Percentiles rank a stretch among this genome's conserved stretches.
Conservation (phyloP, 2,113 vertebrate genomes). For the Vombatus ursinus region DNA sequence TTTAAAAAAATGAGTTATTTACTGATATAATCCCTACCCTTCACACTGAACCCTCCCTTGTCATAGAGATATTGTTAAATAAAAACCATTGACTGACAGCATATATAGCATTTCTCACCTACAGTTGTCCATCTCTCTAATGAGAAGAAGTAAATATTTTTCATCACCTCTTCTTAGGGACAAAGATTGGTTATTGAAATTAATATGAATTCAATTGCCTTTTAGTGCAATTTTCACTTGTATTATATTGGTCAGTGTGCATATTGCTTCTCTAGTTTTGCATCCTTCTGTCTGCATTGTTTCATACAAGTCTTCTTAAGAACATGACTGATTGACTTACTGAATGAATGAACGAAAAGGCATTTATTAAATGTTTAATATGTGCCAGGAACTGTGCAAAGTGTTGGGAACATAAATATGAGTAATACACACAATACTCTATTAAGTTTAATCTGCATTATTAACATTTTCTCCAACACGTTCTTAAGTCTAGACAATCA, state of each 20-base stretch:
- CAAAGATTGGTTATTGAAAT: neutral
- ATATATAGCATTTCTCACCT: neutral
- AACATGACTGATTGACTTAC: neutral
- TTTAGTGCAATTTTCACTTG: neutral
- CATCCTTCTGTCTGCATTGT: neutral
- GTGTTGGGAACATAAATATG: neutral
- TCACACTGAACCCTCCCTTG: neutral
- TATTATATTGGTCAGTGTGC: neutral
- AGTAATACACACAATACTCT: neutral
- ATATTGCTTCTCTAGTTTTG: neutral
- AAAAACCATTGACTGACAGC: neutral
- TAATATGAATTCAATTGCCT: too few relatives aligned
- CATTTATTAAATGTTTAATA: neutral
- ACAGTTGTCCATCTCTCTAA: neutral
- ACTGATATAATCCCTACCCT: neutral
- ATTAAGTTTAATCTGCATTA: too few relatives aligned
- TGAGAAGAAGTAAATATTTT: neutral
- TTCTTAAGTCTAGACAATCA: too few relatives aligned
- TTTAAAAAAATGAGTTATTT: neutral
- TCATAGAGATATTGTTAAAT: neutral
- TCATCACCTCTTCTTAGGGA: neutral
- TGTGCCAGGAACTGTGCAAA: neutral
- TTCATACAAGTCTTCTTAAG: neutral
- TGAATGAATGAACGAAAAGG: neutral
- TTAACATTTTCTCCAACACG: too few relatives aligned